Evolutionary conservation across 2,113 vertebrate species (phyloP), one percentile per base, ranked within the genome.

Genomic region (Panurus biarmicus): DNA sequence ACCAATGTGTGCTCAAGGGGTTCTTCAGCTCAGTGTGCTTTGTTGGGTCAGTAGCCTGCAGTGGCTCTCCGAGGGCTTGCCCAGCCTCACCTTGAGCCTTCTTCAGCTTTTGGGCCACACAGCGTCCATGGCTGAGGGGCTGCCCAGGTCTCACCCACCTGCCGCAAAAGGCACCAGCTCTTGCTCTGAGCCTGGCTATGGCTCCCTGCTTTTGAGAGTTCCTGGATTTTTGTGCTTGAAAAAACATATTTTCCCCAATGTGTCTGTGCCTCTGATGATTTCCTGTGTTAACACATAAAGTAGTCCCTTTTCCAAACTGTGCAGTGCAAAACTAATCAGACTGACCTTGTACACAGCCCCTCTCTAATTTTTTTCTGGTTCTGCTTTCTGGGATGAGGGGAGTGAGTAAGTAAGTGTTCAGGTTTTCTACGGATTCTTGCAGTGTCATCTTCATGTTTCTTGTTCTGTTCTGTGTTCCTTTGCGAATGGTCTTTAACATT

Each of bases 101-200:
- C 38, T 54, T 29, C 60, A 38, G 73, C 19, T 65, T 88, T 66
- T 54, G 35, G 16, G 48, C 20, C 38, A 8, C 11, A 2, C 25
- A 26, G 36, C 67, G 69, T 3, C 29, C 57, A 10, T 0, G 0
- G 7, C 22, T 53, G 31, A 87, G 54, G 44, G 25, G 9, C 36
- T 69, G 19, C 54, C 17, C 40, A 22, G 29, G 16, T 58, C 36
- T 73, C 44, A 31, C 9, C 23, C 44, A 31, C 9, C 23, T 16
- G 3, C 54, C 23, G 36, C 13, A 1, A 5, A 4, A n/a, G 40
- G 53, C 22, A 83, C 20, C 50, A 36, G 3, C 23, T 26, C 33
- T 56, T 60, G 10, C n/a, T 58, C 24, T 26, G 25, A 69, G 40
- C 25, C 36, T 36, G 35, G 29, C 21, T 66, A 1, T 14, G 31